Conservation (phyloP, 2,113 vertebrate genomes). For the Stegastes partitus region DNA sequence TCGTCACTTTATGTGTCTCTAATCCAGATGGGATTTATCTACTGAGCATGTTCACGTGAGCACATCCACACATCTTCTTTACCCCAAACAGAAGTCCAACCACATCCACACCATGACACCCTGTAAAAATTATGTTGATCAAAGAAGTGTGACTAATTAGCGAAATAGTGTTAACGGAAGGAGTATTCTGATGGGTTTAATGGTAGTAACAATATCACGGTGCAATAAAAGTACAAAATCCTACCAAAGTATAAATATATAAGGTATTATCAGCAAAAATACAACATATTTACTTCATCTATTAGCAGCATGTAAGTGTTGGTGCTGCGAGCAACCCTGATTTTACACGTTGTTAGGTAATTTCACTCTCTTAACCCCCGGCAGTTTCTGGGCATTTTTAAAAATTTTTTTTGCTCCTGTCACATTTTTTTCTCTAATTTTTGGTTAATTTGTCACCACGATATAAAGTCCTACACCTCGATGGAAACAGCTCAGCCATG, state of each 20-base stretch:
- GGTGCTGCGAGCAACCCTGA: neutral
- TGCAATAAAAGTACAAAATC: neutral
- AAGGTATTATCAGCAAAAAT: no score
- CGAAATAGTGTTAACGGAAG: no score
- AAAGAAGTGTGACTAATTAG: no score
- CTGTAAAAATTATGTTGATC: neutral
- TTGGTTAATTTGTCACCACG: no score
- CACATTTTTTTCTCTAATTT: no score
- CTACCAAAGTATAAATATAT: no score
- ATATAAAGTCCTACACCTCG: no score
- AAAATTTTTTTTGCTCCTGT: no score
- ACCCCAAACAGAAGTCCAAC: neutral
- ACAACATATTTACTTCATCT: neutral
- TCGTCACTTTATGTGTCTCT: neutral
- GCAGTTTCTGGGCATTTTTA: no score
- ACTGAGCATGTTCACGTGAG: neutral
- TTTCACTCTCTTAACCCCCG: no score
- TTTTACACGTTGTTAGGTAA: neutral
- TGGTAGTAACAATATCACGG: neutral
- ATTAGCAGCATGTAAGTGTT: neutral
- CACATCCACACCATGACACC: neutral
- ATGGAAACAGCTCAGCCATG: no score
- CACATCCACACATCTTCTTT: neutral
- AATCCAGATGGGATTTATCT: constrained; percentile 13
- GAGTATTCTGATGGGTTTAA: no score